Conservation (phyloP, 2,797 vertebrate species). For the Acanthopagrus latus region DNA sequence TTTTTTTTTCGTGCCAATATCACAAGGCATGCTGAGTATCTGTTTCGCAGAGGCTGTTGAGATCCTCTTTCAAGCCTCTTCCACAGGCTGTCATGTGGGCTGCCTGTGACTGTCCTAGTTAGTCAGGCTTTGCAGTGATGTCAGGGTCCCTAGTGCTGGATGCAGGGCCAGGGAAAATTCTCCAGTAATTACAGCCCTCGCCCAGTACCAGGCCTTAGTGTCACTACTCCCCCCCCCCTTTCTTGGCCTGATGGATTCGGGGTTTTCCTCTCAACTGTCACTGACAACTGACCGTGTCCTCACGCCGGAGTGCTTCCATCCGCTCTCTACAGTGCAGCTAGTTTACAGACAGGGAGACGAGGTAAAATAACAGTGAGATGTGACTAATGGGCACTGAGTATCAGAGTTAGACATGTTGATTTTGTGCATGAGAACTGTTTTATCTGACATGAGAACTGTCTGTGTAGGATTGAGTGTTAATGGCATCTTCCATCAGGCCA, state of each 20-base stretch:
- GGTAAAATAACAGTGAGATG: slow-evolving; percentile 4
- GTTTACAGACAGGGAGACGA: background rate
- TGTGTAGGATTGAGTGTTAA: too few species aligned
- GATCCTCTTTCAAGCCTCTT: slow-evolving; percentile 48
- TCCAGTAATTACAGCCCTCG: slow-evolving; percentile 54
- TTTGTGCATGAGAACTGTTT: background rate
- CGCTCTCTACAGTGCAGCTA: slow-evolving; percentile 8
- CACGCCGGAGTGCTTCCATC: slow-evolving; percentile 2
- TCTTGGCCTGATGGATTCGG: slow-evolving; percentile 37
- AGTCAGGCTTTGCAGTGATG: slow-evolving; percentile 62
- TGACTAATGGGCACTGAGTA: slow-evolving; percentile 38
- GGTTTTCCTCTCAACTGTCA: slow-evolving; percentile 60
- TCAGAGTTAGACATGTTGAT: slow-evolving; percentile 10
- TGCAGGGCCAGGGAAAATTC: slow-evolving; percentile 48
- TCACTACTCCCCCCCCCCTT: slow-evolving; percentile 1
- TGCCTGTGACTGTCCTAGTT: slow-evolving; percentile 46
- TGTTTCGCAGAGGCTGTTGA: slow-evolving; percentile 46
- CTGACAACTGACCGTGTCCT: slow-evolving; percentile 46
- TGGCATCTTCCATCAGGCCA: too few species aligned
- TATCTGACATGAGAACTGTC: too few species aligned
- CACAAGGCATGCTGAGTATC: slow-evolving; percentile 25
- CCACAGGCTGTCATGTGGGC: slow-evolving; percentile 40
- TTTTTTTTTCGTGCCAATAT: slow-evolving; percentile 29
- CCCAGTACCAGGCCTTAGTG: slow-evolving; percentile 33
- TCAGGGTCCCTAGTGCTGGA: slow-evolving; percentile 52